These are phyloP conservation scores for Dendrophyllia cribrosa DNA, from an alignment of 64 coral and sea anemone species.

Conservation along the genomic window DNA sequence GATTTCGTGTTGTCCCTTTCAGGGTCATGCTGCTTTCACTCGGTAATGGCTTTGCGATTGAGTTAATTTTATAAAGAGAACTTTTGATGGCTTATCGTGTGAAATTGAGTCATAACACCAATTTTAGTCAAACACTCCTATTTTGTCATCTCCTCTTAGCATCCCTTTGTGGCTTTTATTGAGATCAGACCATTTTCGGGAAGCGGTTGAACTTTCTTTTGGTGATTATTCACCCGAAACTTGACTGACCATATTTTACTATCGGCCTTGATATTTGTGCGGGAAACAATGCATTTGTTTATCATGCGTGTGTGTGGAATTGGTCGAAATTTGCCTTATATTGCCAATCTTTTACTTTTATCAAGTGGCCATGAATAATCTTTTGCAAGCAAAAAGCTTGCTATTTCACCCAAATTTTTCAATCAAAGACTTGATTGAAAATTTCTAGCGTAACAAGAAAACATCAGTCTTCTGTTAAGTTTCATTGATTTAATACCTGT, in stretches of 20 bases:
- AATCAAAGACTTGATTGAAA: background rate
- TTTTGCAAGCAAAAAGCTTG: background rate
- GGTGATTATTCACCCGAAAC: constrained; percentile 33
- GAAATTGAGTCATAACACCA: background rate
- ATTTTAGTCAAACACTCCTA: background rate
- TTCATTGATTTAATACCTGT: too few species aligned
- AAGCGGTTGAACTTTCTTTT: background rate
- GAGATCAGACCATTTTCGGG: constrained; percentile 6
- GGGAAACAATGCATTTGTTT: background rate
- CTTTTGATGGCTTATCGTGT: background rate
- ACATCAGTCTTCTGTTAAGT: background rate
- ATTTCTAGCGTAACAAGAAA: background rate
- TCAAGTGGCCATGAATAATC: background rate
- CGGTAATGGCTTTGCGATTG: background rate
- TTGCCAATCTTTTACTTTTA: background rate
- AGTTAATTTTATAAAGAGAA: constrained; percentile 1
- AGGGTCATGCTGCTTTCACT: constrained; percentile 8
- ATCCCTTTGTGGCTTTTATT: background rate
- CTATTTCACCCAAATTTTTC: background rate
- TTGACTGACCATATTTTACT: background rate
- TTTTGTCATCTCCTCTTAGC: background rate
- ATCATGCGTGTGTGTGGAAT: constrained; percentile 18
- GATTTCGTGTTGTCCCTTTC: constrained; percentile 12
- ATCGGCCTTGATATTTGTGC: background rate
- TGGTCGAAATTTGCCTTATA: background rate